phyloP scores from a whole-genome alignment of 2,797 vertebrate genomes.

The Miichthys miiuy region DNA sequence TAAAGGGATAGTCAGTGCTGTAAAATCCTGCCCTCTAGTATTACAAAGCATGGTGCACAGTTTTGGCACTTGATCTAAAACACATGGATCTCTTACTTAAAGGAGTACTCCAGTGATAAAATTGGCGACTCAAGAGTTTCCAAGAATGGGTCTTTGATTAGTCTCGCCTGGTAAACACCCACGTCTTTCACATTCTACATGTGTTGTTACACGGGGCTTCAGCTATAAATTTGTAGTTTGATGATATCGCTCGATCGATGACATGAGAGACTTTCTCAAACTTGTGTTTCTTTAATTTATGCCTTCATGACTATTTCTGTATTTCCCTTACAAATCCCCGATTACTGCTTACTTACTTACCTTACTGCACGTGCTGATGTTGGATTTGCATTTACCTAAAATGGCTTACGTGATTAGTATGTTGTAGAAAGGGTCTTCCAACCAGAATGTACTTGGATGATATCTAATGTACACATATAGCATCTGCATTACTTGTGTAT shows the following conservation, averaged over 20 bases:
- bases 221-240: too few species aligned
- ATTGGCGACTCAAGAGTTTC: too few species aligned
- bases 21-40: neutral
- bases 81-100: neutral
- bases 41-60: neutral
- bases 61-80: neutral
- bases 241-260: too few species aligned
- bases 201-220: too few species aligned
- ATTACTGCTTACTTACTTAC: neutral
- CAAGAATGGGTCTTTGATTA: too few species aligned
- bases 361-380: neutral
- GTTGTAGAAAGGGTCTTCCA: neutral
- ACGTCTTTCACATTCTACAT: too few species aligned
- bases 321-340: too few species aligned
- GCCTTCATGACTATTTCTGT: too few species aligned
- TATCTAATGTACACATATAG: conserved; percentile 45
- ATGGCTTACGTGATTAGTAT: neutral
- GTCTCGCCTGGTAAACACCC: too few species aligned
- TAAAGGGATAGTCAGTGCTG: neutral
- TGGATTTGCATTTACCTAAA: conserved; percentile 21
- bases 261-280: too few species aligned
- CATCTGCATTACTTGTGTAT: conserved; percentile 57
- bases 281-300: too few species aligned
- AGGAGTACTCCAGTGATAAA: neutral
- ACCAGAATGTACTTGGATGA: conserved; percentile 13